phyloP scores from a whole-genome alignment of 2,797 vertebrate species.

The Brotula barbata region DNA sequence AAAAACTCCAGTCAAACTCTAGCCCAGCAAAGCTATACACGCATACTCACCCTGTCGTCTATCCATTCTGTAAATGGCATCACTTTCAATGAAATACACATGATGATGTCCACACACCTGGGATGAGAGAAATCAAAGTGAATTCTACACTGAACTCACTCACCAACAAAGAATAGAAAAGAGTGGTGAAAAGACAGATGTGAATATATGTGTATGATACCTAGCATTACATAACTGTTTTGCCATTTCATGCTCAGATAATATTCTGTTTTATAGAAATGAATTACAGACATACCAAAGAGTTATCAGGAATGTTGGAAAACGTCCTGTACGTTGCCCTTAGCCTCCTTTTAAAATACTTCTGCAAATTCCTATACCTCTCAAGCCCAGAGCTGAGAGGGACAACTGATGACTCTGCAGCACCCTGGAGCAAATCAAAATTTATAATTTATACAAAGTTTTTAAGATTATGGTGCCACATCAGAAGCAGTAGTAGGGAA shows the following conservation, averaged over 20 bases:
- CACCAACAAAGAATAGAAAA: too few species aligned
- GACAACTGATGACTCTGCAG: conserved; percentile 45
- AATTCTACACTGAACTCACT: conserved; percentile 1
- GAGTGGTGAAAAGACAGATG: neutral
- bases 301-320: conserved; percentile 56
- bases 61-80: conserved; percentile 85
- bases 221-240: neutral
- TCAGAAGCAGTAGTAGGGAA: too few species aligned
- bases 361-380: conserved; percentile 77
- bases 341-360: conserved; percentile 79
- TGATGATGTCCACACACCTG: conserved; percentile 83
- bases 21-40: too few species aligned
- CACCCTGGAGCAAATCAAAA: conserved; percentile 48
- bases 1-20: too few species aligned
- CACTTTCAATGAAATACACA: conserved; percentile 85
- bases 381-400: conserved; percentile 64
- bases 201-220: neutral
- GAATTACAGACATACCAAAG: conserved; percentile 69
- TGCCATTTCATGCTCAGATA: neutral
- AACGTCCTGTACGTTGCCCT: conserved; percentile 73
- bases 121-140: conserved; percentile 17
- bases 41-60: conserved; percentile 78
- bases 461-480: neutral
- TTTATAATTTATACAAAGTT: neutral
- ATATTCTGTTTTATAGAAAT: neutral